These are phyloP conservation scores for Serranus cabrilla DNA, from an alignment of 2,797 vertebrate species.

Conservation along the genomic window DNA sequence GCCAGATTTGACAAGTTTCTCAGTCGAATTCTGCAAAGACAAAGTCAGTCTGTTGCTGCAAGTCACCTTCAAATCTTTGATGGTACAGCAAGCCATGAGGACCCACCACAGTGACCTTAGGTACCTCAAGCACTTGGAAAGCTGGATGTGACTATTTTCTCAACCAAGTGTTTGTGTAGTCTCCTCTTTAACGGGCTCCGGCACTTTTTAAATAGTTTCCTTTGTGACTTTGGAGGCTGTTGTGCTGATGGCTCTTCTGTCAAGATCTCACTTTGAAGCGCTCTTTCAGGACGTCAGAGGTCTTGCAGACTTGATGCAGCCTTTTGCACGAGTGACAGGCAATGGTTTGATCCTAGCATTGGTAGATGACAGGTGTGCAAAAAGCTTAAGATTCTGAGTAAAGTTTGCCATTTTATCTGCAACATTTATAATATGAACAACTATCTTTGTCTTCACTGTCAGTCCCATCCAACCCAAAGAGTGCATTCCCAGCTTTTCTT, in stretches of 20 bases:
- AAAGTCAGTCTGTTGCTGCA: conserved; percentile 1
- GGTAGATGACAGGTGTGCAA: background rate
- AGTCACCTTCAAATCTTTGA: conserved; percentile 39
- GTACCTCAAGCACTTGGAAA: conserved; percentile 9
- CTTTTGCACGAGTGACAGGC: background rate
- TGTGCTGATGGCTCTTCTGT: conserved; percentile 35
- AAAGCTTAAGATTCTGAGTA: background rate
- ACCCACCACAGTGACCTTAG: conserved; percentile 11
- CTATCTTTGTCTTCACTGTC: background rate
- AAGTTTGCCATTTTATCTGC: conserved; percentile 18
- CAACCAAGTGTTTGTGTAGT: conserved; percentile 11
- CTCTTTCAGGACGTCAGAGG: background rate
- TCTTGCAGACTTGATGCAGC: conserved; percentile 9
- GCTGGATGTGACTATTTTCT: conserved; percentile 22
- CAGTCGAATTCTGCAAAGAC: background rate
- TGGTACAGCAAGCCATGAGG: background rate
- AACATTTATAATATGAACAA: background rate
- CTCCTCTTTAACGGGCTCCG: conserved; percentile 10
- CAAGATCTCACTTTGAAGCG: conserved; percentile 21
- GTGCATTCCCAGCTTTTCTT: background rate
- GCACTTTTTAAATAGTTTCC: background rate
- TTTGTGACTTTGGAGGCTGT: conserved; percentile 15
- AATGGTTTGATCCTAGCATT: background rate
- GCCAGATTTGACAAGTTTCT: background rate
- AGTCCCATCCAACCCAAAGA: background rate